Conservation (phyloP, 1,140 invertebrate genomes). For the Zophobas atratus region DNA sequence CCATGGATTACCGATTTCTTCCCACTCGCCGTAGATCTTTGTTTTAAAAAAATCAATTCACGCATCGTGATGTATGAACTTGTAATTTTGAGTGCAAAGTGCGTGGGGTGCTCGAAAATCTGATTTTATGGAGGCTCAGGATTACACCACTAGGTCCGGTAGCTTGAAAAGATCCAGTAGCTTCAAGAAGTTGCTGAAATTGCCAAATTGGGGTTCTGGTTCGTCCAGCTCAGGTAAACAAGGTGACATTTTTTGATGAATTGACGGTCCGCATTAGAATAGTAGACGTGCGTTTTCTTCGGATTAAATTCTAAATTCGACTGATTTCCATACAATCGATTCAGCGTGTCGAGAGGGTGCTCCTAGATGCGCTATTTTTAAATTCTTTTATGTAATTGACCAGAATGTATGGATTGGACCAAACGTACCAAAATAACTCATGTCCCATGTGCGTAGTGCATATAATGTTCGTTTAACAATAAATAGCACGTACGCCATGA, state of each 20-base stretch:
- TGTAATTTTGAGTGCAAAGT: slow-evolving; percentile 11
- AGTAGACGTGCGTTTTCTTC: not conserved
- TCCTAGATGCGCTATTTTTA: slow-evolving; percentile 35
- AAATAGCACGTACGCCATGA: slow-evolving; percentile 30
- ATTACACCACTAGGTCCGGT: slow-evolving; percentile 65
- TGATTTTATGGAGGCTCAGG: slow-evolving; percentile 59
- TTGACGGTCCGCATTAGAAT: not conserved
- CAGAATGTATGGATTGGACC: slow-evolving; percentile 44
- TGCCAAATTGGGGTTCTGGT: slow-evolving; percentile 72
- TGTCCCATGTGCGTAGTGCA: slow-evolving; percentile 47
- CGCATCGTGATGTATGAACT: not conserved
- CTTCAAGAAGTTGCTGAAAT: slow-evolving; percentile 75
- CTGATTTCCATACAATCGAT: not conserved
- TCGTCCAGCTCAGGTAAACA: slow-evolving; percentile 41
- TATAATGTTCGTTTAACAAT: slow-evolving; percentile 42
- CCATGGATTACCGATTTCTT: slow-evolving; percentile 1
- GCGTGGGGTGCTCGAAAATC: slow-evolving; percentile 18
- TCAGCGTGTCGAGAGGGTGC: not conserved
- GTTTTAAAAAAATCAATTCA: not conserved
- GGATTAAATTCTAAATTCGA: not conserved
- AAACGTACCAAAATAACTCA: slow-evolving; percentile 44
- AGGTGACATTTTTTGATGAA: slow-evolving; percentile 10
- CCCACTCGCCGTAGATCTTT: not conserved
- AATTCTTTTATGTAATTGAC: slow-evolving; percentile 46
- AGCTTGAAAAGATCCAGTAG: slow-evolving; percentile 73